Percentiles rank a stretch among this genome's conserved stretches.
Conservation (phyloP, 2,797 vertebrate species). For the Ptychobarbus kaznakovi region DNA sequence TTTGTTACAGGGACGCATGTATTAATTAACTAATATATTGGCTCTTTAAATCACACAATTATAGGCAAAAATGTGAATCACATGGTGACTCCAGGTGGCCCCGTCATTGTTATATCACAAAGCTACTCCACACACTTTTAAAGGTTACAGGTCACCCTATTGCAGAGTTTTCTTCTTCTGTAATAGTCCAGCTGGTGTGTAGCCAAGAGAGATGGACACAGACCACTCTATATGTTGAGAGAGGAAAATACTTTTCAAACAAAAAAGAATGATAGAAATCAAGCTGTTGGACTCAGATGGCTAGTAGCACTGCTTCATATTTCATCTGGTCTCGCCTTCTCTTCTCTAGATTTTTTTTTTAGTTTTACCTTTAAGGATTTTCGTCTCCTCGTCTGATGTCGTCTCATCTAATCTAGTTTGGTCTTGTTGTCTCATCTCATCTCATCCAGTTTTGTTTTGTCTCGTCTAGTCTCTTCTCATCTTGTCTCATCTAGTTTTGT, state of each 20-base stretch:
- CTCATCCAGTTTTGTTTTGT: neutral
- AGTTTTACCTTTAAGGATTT: neutral
- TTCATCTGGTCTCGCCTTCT: neutral
- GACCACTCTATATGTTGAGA: slow-evolving; percentile 48
- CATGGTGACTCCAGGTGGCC: slow-evolving; percentile 8
- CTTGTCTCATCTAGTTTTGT: neutral
- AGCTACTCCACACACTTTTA: slow-evolving; percentile 8
- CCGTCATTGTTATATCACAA: slow-evolving; percentile 23
- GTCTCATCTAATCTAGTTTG: neutral
- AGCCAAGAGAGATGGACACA: slow-evolving; percentile 23
- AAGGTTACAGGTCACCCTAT: slow-evolving; percentile 17
- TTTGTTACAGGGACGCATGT: neutral
- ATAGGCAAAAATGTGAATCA: neutral
- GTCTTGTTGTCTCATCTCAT: neutral
- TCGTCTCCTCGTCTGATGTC: neutral
- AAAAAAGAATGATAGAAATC: slow-evolving; percentile 71
- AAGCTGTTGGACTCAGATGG: slow-evolving; percentile 30
- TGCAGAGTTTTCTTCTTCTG: neutral
- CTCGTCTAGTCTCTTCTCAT: neutral
- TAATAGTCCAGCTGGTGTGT: slow-evolving; percentile 17
- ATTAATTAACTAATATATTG: neutral
- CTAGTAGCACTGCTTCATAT: neutral
- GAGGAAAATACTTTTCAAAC: slow-evolving; percentile 72
- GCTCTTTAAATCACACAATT: neutral
- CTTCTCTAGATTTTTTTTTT: neutral